Conservation (phyloP, 2,888 invertebrate species). For the Nasonovia ribisnigri region DNA sequence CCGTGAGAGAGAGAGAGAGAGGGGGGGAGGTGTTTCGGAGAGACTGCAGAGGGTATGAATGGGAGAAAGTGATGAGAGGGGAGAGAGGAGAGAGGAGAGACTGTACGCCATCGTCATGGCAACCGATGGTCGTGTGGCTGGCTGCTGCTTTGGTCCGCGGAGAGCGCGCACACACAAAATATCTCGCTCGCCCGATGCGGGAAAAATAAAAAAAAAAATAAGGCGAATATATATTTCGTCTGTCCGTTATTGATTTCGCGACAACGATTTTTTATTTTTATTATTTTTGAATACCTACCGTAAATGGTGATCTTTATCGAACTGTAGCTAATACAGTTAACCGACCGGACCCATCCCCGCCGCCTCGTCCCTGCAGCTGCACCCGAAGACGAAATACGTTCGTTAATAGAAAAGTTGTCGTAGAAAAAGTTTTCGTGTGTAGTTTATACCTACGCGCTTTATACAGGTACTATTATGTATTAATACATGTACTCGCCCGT, state of each 20-base stretch:
- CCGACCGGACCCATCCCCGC: neutral
- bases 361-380: neutral
- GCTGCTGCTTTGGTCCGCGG: constrained; percentile 27
- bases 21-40: neutral
- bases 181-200: neutral
- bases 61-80: neutral
- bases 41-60: neutral
- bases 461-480: neutral
- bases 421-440: neutral
- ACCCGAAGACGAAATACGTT: neutral
- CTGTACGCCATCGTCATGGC: constrained; percentile 46
- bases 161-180: constrained; percentile 36
- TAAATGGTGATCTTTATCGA: neutral
- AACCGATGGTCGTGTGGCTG: constrained; percentile 39
- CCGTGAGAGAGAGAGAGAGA: neutral
- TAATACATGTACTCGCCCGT: neutral
- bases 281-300: constrained; percentile 20
- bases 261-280: constrained; percentile 28
- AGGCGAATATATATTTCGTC: constrained; percentile 43
- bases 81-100: neutral
- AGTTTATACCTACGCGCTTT: neutral
- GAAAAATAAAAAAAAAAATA: constrained; percentile 57
- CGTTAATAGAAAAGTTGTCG: neutral
- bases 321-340: neutral
- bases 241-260: constrained; percentile 59